A percentile compares a stretch with the other conserved stretches of the same genome.
phyloP scores from a whole-genome alignment of 2,797 vertebrate genomes.

The Melanotaenia pygmaea region DNA sequence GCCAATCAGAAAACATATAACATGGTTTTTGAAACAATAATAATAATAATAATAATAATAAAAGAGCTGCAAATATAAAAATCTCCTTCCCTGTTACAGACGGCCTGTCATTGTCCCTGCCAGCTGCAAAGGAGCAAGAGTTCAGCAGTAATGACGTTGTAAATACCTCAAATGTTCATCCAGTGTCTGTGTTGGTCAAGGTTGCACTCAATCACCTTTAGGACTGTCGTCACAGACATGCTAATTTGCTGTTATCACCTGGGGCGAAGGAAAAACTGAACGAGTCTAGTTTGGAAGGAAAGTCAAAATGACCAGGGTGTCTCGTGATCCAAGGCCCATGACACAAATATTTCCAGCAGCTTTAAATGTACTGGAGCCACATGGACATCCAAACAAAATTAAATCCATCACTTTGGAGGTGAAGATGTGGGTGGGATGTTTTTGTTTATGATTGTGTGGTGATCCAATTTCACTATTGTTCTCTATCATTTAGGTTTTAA shows the following conservation, averaged over 20 bases:
- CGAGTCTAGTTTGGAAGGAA: conserved; percentile 25
- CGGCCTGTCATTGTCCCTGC: conserved; percentile 2
- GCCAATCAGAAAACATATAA: neutral
- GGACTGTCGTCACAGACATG: conserved; percentile 46
- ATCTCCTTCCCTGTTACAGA: conserved; percentile 18
- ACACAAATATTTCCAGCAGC: conserved; percentile 16
- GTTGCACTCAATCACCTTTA: conserved; percentile 47
- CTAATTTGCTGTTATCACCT: conserved; percentile 57
- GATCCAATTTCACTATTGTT: neutral
- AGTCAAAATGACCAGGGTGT: conserved; percentile 12
- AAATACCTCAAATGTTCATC: conserved; percentile 43
- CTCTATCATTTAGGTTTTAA: neutral
- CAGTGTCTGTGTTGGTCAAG: conserved; percentile 35
- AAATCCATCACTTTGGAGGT: neutral
- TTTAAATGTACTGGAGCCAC: neutral
- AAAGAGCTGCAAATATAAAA: neutral
- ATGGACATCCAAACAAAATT: neutral
- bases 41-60: neutral
- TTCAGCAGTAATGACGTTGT: conserved; percentile 26
- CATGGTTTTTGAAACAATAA: neutral
- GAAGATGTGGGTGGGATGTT: neutral
- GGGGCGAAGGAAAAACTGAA: conserved; percentile 29
- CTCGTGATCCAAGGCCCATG: conserved; percentile 2
- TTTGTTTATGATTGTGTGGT: neutral
- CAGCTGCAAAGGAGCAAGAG: conserved; percentile 13